phyloP scores from a whole-genome alignment of 2,797 vertebrate species.

The Triplophysa yarkandensis region DNA sequence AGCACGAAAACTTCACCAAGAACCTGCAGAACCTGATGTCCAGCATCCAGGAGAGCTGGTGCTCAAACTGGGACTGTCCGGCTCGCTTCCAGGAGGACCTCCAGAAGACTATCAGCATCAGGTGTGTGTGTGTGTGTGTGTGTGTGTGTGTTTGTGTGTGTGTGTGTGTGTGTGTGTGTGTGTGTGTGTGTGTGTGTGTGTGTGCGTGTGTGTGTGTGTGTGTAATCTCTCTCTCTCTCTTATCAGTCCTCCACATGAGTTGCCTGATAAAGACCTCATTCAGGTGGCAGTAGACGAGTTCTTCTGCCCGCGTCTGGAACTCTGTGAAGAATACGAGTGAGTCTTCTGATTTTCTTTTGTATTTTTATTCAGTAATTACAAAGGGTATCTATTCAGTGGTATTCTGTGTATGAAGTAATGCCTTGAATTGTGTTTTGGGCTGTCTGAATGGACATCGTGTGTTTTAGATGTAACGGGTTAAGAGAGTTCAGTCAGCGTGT shows the following conservation, averaged over 20 bases:
- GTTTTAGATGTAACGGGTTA: constrained; percentile 79
- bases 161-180: too few relatives aligned
- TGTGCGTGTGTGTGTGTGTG: too few relatives aligned
- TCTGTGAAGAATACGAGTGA: constrained; percentile 83
- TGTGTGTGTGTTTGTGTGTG: background rate
- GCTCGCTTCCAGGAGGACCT: constrained; percentile 79
- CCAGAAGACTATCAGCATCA: constrained; percentile 82
- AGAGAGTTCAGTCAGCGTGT: constrained; percentile 84
- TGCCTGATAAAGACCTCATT: constrained; percentile 84
- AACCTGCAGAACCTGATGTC: constrained; percentile 89
- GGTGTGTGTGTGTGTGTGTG: constrained; percentile 67
- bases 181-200: constrained; percentile 63
- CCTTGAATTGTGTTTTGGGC: too few relatives aligned
- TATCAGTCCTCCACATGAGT: constrained; percentile 83
- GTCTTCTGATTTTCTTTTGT: constrained; percentile 33
- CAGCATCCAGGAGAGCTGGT: constrained; percentile 86
- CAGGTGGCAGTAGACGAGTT: constrained; percentile 85
- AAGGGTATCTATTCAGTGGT: too few relatives aligned
- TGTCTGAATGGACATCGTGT: background rate
- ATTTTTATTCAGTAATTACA: background rate
- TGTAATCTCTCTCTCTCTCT: constrained; percentile 1
- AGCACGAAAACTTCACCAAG: constrained; percentile 90
- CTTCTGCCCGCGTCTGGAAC: constrained; percentile 82
- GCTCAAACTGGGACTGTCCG: constrained; percentile 81
- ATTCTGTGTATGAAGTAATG: too few relatives aligned